These are phyloP conservation scores for Empidonax traillii DNA, from an alignment of 2,113 vertebrate genomes.

Conservation along the genomic window DNA sequence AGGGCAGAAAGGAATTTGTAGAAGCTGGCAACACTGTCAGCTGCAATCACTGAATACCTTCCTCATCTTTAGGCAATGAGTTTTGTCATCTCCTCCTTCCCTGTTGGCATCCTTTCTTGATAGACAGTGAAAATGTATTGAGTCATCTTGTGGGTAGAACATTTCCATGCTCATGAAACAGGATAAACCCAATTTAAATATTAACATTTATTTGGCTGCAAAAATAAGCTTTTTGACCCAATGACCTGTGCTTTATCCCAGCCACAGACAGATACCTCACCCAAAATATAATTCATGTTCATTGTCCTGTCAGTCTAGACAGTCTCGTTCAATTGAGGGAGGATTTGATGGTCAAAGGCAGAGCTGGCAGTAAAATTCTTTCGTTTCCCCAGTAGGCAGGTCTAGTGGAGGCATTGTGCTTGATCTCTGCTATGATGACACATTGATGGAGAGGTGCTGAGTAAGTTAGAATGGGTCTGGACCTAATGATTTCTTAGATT, in stretches of 20 bases:
- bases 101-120: not conserved
- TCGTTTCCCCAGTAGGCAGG: not conserved
- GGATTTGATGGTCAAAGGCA: not conserved
- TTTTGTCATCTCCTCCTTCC: not conserved
- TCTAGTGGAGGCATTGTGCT: not conserved
- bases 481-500: not conserved
- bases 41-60: not conserved
- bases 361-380: not conserved
- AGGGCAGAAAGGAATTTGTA: not conserved
- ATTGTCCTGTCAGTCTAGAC: not conserved
- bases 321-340: not conserved
- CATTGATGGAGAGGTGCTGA: not conserved
- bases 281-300: not conserved
- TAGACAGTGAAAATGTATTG: not conserved
- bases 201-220: not conserved
- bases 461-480: not conserved
- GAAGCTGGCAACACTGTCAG: not conserved
- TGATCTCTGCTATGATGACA: not conserved
- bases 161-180: not conserved
- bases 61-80: not conserved
- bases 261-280: not conserved
- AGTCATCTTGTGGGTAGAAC: not conserved
- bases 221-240: not conserved
- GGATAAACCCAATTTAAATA: not conserved
- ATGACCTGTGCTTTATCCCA: not conserved